phyloP scores from a whole-genome alignment of 2,113 vertebrate species.

The Grallaria varia region DNA sequence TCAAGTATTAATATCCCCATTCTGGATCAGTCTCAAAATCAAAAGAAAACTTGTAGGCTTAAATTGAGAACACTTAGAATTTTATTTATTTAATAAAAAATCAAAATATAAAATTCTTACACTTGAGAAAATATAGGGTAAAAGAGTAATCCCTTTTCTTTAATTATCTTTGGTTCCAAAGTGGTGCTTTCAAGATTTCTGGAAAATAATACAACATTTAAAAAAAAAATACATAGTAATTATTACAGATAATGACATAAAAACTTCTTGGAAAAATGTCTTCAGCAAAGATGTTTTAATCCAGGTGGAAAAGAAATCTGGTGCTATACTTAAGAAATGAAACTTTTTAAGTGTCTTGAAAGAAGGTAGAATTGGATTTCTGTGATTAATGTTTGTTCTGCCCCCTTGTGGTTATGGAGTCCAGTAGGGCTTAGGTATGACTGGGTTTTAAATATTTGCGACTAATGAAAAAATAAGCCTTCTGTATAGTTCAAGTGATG shows the following conservation, averaged over 20 bases:
- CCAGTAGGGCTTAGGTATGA: neutral
- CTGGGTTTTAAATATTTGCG: neutral
- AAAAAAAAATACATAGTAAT: too few species aligned
- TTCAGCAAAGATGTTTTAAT: neutral
- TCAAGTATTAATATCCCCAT: neutral
- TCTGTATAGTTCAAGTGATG: neutral
- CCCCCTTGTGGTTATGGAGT: conserved; percentile 51
- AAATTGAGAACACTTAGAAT: neutral
- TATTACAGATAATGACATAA: neutral
- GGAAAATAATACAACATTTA: neutral
- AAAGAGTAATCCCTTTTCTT: neutral
- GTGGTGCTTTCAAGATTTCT: neutral
- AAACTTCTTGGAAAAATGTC: neutral
- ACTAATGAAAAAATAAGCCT: neutral
- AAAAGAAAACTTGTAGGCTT: neutral
- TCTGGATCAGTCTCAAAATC: neutral
- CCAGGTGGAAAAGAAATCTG: neutral
- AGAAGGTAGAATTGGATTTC: neutral
- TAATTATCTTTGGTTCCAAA: neutral
- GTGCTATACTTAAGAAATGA: neutral
- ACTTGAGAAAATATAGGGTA: neutral
- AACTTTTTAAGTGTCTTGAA: neutral
- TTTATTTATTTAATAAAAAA: neutral
- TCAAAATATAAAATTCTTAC: neutral
- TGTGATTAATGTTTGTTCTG: conserved; percentile 52